A percentile compares a stretch with the other conserved stretches of the same genome.
Evolutionary conservation across 2,113 vertebrate genomes (phyloP).

Genomic region (Lipophrys pholis): DNA sequence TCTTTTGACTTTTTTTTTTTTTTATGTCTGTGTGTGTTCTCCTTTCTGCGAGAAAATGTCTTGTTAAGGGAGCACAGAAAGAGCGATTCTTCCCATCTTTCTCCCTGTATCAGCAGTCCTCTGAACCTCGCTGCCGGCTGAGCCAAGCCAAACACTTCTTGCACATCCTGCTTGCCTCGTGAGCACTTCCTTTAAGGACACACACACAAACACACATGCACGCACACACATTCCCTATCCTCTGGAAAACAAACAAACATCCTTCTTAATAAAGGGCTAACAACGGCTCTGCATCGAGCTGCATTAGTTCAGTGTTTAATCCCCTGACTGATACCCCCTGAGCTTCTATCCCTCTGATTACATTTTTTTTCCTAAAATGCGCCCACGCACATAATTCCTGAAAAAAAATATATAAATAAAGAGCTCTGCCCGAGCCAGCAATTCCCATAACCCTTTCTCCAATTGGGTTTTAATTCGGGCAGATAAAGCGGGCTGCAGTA

Average conservation of each 20-base stretch:
- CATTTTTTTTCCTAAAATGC: slow-evolving; percentile 52
- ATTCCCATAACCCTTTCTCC: slow-evolving; percentile 64
- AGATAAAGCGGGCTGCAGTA: slow-evolving; percentile 69
- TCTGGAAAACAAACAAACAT: slow-evolving; percentile 59
- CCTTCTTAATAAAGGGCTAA: slow-evolving; percentile 69
- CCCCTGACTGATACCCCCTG: slow-evolving; percentile 48
- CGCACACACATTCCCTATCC: slow-evolving; percentile 3
- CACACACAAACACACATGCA: slow-evolving; percentile 16
- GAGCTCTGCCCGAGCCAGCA: slow-evolving; percentile 35
- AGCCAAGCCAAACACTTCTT: slow-evolving; percentile 72
- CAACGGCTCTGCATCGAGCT: slow-evolving; percentile 53
- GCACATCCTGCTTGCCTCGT: slow-evolving; percentile 68
- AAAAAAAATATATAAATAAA: slow-evolving; percentile 37
- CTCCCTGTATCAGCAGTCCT: slow-evolving; percentile 44
- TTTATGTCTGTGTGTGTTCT: background rate
- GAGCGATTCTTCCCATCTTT: background rate
- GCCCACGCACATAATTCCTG: slow-evolving; percentile 56
- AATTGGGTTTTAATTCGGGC: slow-evolving; percentile 70
- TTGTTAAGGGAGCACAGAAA: background rate
- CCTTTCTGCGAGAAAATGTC: background rate
- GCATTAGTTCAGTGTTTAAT: slow-evolving; percentile 70
- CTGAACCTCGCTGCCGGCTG: slow-evolving; percentile 42
- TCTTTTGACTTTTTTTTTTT: background rate
- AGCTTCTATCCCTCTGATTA: slow-evolving; percentile 51
- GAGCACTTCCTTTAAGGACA: slow-evolving; percentile 70